phyloP scores from a whole-genome alignment of 1,140 invertebrate species.

The Trinorchestia longiramus region DNA sequence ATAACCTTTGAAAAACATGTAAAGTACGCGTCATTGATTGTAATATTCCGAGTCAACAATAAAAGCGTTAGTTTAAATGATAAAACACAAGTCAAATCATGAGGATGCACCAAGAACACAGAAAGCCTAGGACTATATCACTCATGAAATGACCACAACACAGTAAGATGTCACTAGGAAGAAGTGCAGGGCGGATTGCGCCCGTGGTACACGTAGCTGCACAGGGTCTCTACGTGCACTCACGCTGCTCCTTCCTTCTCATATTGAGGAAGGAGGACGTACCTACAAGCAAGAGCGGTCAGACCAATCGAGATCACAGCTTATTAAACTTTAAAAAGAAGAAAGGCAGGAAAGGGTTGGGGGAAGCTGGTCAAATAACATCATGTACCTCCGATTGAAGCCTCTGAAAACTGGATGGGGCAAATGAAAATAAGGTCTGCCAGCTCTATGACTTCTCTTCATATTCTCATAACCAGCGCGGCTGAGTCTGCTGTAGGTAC shows the following conservation, averaged over 20 bases:
- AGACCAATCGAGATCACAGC: background rate
- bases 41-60: background rate
- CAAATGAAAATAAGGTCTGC: background rate
- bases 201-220: too few species aligned
- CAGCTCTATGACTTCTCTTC: background rate
- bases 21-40: background rate
- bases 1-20: background rate
- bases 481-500: background rate
- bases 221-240: background rate
- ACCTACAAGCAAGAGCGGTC: background rate
- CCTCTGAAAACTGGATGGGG: background rate
- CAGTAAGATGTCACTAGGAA: too few species aligned
- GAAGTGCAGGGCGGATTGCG: too few species aligned
- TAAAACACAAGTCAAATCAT: background rate
- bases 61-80: background rate
- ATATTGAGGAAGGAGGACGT: background rate
- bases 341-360: background rate
- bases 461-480: background rate
- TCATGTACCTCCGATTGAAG: background rate
- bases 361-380: background rate
- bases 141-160: too few species aligned
- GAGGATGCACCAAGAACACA: background rate
- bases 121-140: background rate
- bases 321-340: background rate
- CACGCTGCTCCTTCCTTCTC: background rate